Evolutionary conservation across 2,797 vertebrate genomes (phyloP).

Genomic region (Alectoris magna): DNA sequence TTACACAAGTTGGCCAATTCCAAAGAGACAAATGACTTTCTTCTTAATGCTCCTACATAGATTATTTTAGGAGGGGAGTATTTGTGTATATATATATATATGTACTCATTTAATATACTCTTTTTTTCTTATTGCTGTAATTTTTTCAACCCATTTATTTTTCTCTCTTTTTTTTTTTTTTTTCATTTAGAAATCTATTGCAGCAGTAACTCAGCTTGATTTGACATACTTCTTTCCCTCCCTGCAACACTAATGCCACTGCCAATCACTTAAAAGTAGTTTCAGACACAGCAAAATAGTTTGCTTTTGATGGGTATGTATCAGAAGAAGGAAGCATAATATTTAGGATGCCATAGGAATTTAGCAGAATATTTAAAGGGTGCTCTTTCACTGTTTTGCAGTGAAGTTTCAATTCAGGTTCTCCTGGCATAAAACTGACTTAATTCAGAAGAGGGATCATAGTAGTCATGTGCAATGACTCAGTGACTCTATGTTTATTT

Average conservation of each 20-base stretch:
- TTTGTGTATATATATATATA: not conserved
- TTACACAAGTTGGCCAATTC: not conserved
- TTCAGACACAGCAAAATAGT: not conserved
- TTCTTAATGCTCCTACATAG: not conserved
- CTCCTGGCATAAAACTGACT: not conserved
- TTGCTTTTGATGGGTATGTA: not conserved
- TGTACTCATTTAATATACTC: not conserved
- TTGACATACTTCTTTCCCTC: not conserved
- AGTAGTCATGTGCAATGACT: not conserved
- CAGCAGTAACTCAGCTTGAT: not conserved
- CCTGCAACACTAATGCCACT: not conserved
- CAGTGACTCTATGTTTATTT: not conserved
- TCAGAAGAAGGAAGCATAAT: not conserved
- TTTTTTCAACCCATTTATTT: not conserved
- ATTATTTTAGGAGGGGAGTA: not conserved
- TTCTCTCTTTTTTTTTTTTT: not conserved
- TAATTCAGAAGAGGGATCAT: not conserved
- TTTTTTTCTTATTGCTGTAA: not conserved
- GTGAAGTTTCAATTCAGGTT: not conserved
- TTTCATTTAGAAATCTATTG: not conserved
- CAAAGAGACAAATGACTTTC: not conserved
- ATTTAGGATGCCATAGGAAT: not conserved
- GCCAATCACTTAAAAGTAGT: not conserved
- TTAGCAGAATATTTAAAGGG: not conserved
- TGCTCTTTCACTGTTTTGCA: not conserved